phyloP scores from a whole-genome alignment of 2,113 vertebrate genomes.

The Aphyosemion australe region DNA sequence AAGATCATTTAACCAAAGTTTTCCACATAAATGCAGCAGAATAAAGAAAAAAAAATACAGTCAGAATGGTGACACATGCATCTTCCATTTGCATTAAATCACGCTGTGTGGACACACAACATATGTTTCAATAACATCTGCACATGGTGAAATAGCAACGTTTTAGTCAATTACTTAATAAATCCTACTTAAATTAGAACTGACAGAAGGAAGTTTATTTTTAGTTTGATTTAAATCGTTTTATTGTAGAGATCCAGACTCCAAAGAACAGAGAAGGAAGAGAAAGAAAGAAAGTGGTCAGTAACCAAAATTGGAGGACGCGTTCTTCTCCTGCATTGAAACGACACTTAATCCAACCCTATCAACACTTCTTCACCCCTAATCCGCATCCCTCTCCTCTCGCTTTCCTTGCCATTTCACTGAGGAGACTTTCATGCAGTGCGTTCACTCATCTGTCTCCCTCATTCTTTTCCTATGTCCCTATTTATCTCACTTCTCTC shows the following conservation, averaged over 20 bases:
- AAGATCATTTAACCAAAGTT: no score
- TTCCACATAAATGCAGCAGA: no score
- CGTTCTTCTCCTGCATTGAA: constrained; percentile 66
- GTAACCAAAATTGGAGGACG: constrained; percentile 63
- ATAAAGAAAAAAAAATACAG: no score
- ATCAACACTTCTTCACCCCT: constrained; percentile 50
- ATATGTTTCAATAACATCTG: constrained; percentile 44
- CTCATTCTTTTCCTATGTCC: constrained; percentile 39
- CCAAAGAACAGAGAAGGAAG: constrained; percentile 18
- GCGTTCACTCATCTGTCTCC: constrained; percentile 48
- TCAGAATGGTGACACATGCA: no score
- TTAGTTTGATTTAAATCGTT: constrained; percentile 13
- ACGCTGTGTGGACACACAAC: constrained; percentile 5
- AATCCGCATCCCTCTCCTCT: constrained; percentile 35
- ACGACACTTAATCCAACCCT: constrained; percentile 60
- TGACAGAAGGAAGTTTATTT: constrained; percentile 30
- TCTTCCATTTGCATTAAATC: constrained; percentile 16
- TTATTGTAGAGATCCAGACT: constrained; percentile 11
- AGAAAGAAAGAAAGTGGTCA: constrained; percentile 48
- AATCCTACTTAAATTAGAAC: constrained; percentile 39
- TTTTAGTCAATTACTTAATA: constrained; percentile 31
- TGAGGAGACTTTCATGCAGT: constrained; percentile 35
- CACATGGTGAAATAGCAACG: constrained; percentile 15
- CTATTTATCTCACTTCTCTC: constrained; percentile 56
- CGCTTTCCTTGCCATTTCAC: constrained; percentile 36